phyloP scores from a whole-genome alignment of 2,888 invertebrate species.

The Euzophera pinguis region DNA sequence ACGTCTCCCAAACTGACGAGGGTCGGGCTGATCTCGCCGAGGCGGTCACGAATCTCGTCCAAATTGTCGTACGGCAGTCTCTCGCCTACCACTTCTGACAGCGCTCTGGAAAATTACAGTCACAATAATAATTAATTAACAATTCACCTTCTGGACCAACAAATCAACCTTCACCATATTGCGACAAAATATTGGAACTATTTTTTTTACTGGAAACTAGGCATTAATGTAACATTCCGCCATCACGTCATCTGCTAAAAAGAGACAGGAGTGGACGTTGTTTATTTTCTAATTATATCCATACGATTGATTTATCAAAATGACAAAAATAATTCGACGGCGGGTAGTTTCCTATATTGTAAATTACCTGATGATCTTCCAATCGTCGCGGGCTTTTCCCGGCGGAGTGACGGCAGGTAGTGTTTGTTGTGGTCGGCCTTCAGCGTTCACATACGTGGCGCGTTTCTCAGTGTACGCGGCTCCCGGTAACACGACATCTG shows the following conservation, averaged over 20 bases:
- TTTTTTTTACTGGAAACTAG: too few relatives aligned
- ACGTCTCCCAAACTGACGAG: constrained; percentile 90
- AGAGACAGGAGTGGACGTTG: too few relatives aligned
- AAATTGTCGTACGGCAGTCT: constrained; percentile 93
- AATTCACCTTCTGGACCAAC: too few relatives aligned
- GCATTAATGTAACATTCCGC: too few relatives aligned
- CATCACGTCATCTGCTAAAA: too few relatives aligned
- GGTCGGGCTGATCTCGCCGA: constrained; percentile 94
- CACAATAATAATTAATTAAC: neutral
- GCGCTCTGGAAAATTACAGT: constrained; percentile 80
- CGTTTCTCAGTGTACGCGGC: constrained; percentile 99
- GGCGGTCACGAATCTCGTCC: constrained; percentile 88
- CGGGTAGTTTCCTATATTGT: constrained; percentile 89
- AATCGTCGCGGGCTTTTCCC: constrained; percentile 96
- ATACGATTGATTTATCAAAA: too few relatives aligned
- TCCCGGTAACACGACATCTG: constrained; percentile 96
- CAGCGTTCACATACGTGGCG: constrained; percentile 98
- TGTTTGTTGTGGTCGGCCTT: constrained; percentile 97
- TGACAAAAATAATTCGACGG: too few relatives aligned
- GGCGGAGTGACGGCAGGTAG: constrained; percentile 93
- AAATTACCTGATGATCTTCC: constrained; percentile 92
- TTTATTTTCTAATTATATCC: too few relatives aligned
- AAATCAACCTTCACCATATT: too few relatives aligned
- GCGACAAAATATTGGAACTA: too few relatives aligned
- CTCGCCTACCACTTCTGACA: constrained; percentile 91